Evolutionary conservation across 2,113 vertebrate genomes (phyloP), one percentile per base, ranked within the genome.

Genomic region (Hyperoodon ampullatus): DNA sequence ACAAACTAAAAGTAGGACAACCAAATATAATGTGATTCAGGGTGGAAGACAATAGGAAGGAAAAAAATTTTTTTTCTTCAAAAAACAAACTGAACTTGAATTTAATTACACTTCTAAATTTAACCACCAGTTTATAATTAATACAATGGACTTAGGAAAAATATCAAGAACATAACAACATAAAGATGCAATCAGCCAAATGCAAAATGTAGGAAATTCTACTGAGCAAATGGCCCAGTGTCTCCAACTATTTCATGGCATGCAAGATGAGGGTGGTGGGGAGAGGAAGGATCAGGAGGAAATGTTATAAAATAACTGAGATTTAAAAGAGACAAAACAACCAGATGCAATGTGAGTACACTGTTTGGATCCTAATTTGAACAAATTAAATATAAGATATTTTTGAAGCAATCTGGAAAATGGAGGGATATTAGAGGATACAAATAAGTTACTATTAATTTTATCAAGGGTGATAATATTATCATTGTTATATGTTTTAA

Each of bases 281-380:
- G 12, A 30, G 23, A 42, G 58, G 5, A 23, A 39, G 11, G 39
- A 24, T 35, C 18, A 68, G 13, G 1, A 74, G 14, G 8, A 92
- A 53, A 95, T 89, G 35, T 21, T 92, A 90, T 47, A 87, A 92
- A 94, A 83, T 78, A 77, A 63, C 28, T 74, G 42, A 83, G 53
- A 50, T 23, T 55, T 74, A 78, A 53, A 53, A 89, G 58, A 89
- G 18, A 86, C n/a, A 63, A 78, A 92, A 90, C 23, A 80, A 75
- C 3, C 11, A 35, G 92, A 65, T 16, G 6, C 5, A 81, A 74
- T 33, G 16, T 85, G n/a, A 30, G 11, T 18, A n/a, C 21, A 50
- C 21, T 94, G 39, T 50, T 81, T 72, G 33, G 53, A 87, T 65
- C 53, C 35, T 89, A n/a, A 72, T 16, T n/a, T 92, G 47, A 77